phyloP scores from a whole-genome alignment of 2,888 invertebrate species.

The Penaeus monodon region DNA sequence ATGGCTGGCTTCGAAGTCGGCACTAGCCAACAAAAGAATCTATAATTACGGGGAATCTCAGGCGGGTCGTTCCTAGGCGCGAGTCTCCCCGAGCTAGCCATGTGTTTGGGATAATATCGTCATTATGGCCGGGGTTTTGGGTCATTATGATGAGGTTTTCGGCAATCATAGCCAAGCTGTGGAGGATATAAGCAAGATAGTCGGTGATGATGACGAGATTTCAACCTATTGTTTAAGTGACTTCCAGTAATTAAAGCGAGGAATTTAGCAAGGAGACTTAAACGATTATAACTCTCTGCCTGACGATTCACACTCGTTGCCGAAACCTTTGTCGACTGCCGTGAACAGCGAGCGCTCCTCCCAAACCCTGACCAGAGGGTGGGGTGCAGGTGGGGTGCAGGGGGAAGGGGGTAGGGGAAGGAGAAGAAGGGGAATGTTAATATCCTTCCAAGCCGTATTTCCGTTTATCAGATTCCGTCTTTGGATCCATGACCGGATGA shows the following conservation, averaged over 20 bases:
- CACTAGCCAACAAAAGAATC: conserved; percentile 62
- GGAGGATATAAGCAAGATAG: too few species aligned
- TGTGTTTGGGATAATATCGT: conserved; percentile 5
- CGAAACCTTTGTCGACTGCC: too few species aligned
- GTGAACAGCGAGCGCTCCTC: too few species aligned
- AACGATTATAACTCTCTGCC: too few species aligned
- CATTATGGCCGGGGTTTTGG: too few species aligned
- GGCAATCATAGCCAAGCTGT: too few species aligned
- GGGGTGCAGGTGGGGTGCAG: neutral
- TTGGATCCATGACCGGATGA: neutral
- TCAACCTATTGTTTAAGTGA: too few species aligned
- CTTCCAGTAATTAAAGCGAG: too few species aligned
- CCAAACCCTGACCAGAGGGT: neutral
- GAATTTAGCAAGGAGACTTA: too few species aligned
- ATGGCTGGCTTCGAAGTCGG: conserved; percentile 54
- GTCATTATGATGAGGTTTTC: too few species aligned
- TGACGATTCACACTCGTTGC: too few species aligned
- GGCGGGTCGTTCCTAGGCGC: conserved; percentile 49
- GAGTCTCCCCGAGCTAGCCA: conserved; percentile 45
- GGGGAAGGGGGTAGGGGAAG: neutral
- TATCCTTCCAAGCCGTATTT: neutral
- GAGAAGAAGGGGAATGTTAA: neutral
- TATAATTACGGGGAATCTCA: conserved; percentile 62
- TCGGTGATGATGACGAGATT: too few species aligned
- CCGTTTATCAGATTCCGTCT: conserved; percentile 14